A percentile compares a stretch with the other conserved stretches of the same genome.
Conservation (phyloP, 92 coral and sea anemone genomes). For the Pocillopora grandis region DNA sequence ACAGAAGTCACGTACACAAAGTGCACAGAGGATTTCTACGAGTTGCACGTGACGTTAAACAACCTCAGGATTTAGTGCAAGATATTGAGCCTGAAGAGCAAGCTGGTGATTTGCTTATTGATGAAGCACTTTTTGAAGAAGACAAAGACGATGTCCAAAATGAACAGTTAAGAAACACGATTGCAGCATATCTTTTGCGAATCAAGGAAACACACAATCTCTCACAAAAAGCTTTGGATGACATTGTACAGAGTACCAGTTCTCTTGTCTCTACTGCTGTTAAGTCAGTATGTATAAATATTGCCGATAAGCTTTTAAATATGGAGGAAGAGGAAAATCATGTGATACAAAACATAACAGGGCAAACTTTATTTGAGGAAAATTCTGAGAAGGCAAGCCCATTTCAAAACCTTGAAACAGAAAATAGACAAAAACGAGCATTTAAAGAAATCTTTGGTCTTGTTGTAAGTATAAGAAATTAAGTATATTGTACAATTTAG, state of each 20-base stretch:
- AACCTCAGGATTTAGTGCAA: constrained; percentile 23
- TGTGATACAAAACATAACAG: constrained; percentile 25
- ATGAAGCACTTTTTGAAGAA: constrained; percentile 37
- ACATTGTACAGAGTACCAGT: constrained; percentile 45
- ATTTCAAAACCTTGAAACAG: constrained; percentile 58
- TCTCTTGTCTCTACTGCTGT: constrained; percentile 49
- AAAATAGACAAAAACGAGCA: constrained; percentile 43
- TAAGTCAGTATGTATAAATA: constrained; percentile 35
- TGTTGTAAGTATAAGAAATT: constrained; percentile 35
- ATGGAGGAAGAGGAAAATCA: constrained; percentile 17
- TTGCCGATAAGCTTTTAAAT: constrained; percentile 40
- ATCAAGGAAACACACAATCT: constrained; percentile 51
- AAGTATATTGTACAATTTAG: background rate
- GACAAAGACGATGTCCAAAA: constrained; percentile 31
- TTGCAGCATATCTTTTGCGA: constrained; percentile 57
- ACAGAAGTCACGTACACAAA: constrained; percentile 44
- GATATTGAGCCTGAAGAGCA: background rate
- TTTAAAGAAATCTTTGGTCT: constrained; percentile 58
- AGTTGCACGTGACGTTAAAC: constrained; percentile 26
- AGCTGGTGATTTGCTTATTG: constrained; percentile 24
- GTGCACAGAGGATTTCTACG: constrained; percentile 15
- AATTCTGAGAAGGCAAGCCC: constrained; percentile 52
- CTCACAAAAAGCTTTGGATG: constrained; percentile 51
- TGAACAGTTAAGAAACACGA: constrained; percentile 30
- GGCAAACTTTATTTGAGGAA: constrained; percentile 48